Percentiles rank a stretch among this genome's conserved stretches.
Conservation (phyloP, 2,113 vertebrate species). For the Erythrolamprus reginae region DNA sequence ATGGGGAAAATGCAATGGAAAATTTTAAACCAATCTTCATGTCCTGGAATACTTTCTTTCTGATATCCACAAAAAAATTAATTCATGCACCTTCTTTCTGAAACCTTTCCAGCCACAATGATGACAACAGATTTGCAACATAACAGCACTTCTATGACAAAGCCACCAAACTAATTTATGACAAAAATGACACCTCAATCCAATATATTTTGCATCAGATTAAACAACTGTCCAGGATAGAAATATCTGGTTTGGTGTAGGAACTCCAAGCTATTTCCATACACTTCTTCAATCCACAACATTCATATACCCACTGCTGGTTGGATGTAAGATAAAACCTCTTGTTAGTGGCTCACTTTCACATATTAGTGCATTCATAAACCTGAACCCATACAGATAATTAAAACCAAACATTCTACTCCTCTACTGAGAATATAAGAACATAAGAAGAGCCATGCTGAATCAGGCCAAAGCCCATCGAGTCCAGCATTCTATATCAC, state of each 20-base stretch:
- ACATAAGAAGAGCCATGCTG: too few relatives aligned
- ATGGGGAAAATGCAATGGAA: neutral
- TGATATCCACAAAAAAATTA: neutral
- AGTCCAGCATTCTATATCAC: too few relatives aligned
- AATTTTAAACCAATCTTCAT: neutral
- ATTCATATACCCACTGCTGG: neutral
- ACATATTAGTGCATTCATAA: neutral
- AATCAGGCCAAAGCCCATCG: too few relatives aligned
- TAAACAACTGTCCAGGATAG: neutral
- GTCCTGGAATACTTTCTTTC: neutral
- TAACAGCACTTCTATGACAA: neutral
- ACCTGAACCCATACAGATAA: neutral
- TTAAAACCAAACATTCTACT: neutral
- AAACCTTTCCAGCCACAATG: neutral
- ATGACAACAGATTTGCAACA: neutral
- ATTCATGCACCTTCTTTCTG: neutral
- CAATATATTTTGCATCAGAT: neutral
- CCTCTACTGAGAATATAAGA: rapidly evolving
- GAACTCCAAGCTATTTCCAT: neutral
- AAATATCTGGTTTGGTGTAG: neutral
- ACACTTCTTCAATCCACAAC: neutral
- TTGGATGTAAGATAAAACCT: neutral
- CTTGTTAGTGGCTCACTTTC: neutral
- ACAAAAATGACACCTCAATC: neutral
- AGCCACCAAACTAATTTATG: neutral